Conservation (phyloP, 2,797 vertebrate species). For the Jordanella pulchra region DNA sequence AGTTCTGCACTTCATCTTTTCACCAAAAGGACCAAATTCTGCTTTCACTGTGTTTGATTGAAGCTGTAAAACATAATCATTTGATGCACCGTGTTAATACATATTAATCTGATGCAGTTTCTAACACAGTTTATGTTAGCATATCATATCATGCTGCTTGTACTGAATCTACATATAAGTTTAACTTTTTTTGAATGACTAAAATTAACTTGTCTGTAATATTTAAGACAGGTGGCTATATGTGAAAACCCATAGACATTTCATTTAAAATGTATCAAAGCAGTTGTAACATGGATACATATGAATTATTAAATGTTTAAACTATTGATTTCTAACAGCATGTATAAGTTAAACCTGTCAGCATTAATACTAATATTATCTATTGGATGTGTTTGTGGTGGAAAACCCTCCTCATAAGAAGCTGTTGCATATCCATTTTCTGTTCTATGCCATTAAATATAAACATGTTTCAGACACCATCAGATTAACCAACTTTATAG, state of each 20-base stretch:
- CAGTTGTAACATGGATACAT: background rate
- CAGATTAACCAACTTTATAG: background rate
- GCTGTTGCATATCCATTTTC: background rate
- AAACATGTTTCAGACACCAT: background rate
- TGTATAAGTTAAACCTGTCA: background rate
- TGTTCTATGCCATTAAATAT: background rate
- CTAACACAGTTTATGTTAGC: too few species aligned
- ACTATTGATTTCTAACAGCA: background rate
- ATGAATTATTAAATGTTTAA: background rate
- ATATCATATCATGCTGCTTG: background rate
- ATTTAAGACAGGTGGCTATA: too few species aligned
- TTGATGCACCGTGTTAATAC: too few species aligned
- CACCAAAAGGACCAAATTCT: too few species aligned
- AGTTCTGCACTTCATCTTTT: background rate
- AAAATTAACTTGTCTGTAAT: too few species aligned
- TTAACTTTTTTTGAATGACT: background rate
- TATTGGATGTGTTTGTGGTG: background rate
- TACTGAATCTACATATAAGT: background rate
- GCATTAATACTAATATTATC: background rate
- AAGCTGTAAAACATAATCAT: background rate
- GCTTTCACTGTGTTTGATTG: too few species aligned
- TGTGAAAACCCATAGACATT: background rate
- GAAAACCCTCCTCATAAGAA: background rate
- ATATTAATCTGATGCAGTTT: too few species aligned
- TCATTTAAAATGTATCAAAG: background rate